Conservation (phyloP, 2,113 vertebrate species). For the Oplegnathus fasciatus region DNA sequence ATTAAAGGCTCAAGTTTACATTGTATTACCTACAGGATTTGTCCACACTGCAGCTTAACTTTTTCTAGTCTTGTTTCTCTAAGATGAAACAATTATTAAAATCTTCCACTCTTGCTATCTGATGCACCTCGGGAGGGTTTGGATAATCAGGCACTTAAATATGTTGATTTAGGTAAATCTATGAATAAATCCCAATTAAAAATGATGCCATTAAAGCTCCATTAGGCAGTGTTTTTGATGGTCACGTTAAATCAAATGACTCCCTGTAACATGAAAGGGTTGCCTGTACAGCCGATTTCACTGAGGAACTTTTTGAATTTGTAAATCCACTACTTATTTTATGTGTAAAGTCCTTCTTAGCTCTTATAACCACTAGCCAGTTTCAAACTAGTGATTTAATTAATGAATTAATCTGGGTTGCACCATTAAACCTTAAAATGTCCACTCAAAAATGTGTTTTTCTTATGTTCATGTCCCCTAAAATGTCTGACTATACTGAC, state of each 20-base stretch:
- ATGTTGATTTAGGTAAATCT: constrained; percentile 6
- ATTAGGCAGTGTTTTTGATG: background rate
- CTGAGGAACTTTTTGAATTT: no score
- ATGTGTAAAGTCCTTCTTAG: no score
- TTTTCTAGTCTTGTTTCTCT: no score
- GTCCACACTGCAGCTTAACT: background rate
- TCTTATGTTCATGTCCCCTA: no score
- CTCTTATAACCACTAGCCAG: no score
- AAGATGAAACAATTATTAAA: background rate
- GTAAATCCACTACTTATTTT: background rate
- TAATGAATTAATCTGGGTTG: no score
- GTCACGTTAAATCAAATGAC: background rate
- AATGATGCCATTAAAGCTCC: background rate
- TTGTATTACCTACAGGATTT: background rate
- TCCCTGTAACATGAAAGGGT: background rate
- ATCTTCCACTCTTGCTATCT: background rate
- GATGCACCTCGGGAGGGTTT: background rate
- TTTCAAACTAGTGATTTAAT: no score
- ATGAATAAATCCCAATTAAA: background rate
- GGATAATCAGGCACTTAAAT: background rate
- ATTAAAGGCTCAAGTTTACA: background rate
- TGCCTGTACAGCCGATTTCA: background rate
- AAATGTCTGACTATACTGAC: no score
- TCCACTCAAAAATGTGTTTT: no score
- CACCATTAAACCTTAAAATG: no score